Conservation (phyloP, 2,797 vertebrate genomes). For the Falco berigora region DNA sequence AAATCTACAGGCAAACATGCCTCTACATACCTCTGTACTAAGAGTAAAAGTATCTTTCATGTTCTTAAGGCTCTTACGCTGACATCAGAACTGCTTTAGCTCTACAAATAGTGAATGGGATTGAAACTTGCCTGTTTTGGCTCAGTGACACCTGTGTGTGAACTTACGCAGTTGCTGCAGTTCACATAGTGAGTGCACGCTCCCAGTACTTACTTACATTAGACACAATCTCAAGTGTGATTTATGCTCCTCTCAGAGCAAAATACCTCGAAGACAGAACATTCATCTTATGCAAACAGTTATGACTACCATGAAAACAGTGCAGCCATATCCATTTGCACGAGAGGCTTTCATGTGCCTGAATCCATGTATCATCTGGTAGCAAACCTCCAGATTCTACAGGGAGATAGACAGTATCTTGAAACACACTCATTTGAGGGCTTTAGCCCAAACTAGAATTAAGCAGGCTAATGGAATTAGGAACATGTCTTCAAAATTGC, state of each 20-base stretch:
- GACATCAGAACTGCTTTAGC: background rate
- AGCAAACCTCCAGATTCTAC: background rate
- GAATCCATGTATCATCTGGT: background rate
- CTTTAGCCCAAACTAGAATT: background rate
- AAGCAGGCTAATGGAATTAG: background rate
- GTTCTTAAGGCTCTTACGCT: background rate
- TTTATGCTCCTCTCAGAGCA: background rate
- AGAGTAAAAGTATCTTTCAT: background rate
- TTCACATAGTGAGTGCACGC: background rate
- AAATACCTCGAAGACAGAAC: background rate
- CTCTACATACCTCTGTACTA: background rate
- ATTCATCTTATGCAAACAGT: background rate
- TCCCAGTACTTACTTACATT: background rate
- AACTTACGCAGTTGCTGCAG: background rate
- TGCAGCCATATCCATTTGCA: background rate
- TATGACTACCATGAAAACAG: background rate
- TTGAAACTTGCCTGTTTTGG: background rate
- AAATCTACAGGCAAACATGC: background rate
- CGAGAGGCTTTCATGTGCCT: background rate
- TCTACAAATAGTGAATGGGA: background rate
- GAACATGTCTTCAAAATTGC: background rate
- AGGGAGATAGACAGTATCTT: background rate
- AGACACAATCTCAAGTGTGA: background rate
- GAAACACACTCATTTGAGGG: background rate
- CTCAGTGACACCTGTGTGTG: background rate